These are phyloP conservation scores for Imbricaverruca yamaguchii DNA, from an alignment of 2,888 invertebrate genomes.

Conservation along the genomic window DNA sequence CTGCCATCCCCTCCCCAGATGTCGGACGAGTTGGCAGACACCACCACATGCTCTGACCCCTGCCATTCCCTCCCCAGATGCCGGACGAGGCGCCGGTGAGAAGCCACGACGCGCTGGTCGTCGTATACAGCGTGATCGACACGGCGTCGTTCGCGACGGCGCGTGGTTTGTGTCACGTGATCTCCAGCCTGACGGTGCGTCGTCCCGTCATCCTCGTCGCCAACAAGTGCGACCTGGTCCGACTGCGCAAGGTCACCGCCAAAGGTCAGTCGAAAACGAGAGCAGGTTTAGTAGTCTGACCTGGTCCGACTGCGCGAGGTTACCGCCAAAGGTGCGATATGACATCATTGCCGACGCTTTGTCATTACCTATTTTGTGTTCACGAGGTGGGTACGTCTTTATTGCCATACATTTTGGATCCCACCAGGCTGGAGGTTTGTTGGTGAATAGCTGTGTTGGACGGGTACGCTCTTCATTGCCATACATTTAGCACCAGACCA, in stretches of 20 bases:
- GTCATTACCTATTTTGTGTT: neutral
- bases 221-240: constrained; percentile 61
- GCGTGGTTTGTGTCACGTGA: neutral
- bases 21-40: too few relatives aligned
- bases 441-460: too few relatives aligned
- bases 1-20: too few relatives aligned
- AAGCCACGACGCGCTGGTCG: constrained; percentile 64
- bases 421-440: neutral
- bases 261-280: neutral
- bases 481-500: too few relatives aligned
- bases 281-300: neutral
- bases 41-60: too few relatives aligned
- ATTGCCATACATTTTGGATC: neutral
- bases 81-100: neutral
- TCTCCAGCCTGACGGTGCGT: neutral
- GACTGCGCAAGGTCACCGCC: constrained; percentile 54
- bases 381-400: too few relatives aligned
- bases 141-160: constrained; percentile 77
- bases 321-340: neutral
- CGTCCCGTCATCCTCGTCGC: constrained; percentile 18
- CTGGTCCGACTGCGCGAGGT: neutral
- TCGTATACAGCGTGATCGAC: constrained; percentile 85
- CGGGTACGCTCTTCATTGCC: too few relatives aligned
- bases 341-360: neutral
- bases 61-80: neutral